Conservation (phyloP, 2,888 invertebrate genomes). For the Maniola hyperantus region DNA sequence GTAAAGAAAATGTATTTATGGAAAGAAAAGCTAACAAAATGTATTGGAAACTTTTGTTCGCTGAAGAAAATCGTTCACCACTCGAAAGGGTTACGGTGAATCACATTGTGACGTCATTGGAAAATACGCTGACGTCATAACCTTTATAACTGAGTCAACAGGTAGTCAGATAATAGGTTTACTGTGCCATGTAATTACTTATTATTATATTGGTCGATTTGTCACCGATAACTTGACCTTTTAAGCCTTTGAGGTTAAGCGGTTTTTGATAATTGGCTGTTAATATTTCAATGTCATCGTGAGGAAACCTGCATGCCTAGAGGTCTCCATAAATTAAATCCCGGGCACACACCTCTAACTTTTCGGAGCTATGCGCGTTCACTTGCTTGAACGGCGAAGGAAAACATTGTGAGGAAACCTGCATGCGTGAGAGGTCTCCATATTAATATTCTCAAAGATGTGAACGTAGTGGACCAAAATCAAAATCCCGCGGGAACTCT, state of each 20-base stretch:
- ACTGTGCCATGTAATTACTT: background rate
- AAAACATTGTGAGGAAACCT: too few relatives aligned
- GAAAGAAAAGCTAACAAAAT: too few relatives aligned
- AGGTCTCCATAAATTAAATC: too few relatives aligned
- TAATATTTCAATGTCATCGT: background rate
- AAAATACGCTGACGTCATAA: slow-evolving; percentile 21
- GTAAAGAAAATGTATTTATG: too few relatives aligned
- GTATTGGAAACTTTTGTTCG: background rate
- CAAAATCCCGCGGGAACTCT: too few relatives aligned
- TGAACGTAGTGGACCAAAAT: too few relatives aligned
- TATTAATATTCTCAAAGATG: too few relatives aligned
- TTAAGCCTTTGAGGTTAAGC: background rate
- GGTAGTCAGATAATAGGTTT: slow-evolving; percentile 13
- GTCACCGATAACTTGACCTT: slow-evolving; percentile 17
- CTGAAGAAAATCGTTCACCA: slow-evolving; percentile 4
- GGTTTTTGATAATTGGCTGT: background rate
- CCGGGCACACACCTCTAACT: too few relatives aligned
- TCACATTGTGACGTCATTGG: slow-evolving; percentile 21
- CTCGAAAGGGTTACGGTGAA: slow-evolving; percentile 1
- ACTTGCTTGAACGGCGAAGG: too few relatives aligned
- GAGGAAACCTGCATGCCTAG: background rate
- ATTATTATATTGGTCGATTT: slow-evolving; percentile 5
- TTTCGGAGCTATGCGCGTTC: too few relatives aligned
- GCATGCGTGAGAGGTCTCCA: too few relatives aligned
- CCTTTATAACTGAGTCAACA: slow-evolving; percentile 14